Base-by-base conservation (phyloP, 2,797 vertebrate genomes). In the Rhodeus uyekii region DNA sequence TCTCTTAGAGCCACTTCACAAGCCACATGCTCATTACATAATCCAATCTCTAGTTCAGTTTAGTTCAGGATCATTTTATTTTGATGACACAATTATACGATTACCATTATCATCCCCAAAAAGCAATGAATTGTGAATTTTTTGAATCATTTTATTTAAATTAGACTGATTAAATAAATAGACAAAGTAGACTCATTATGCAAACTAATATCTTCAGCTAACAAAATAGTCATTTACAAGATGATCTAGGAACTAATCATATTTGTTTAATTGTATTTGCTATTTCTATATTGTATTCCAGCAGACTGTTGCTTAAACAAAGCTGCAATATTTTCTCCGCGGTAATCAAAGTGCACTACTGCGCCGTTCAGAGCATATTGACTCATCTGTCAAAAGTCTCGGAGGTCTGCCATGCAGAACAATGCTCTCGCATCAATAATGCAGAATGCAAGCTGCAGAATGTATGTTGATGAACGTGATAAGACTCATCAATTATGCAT, bases 361-460 rank as follows among this genome's bases (percentile, higher is more conserved):
- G 80, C 29, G 22, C 18, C 22, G 36, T 76, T 76, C 50, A 58
- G 61, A 60, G 36, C 39, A 60, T 82, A 76, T 76, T 82, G 81
- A 82, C 64, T 75, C 50, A 24, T 69, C 81, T 69, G 73, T 82
- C 64, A 82, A 67, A 76, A 58, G 81, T 61, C 81, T 76, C 48
- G 7, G 64, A 60, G 72, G 81, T 76, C 73, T 76, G 73, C 50
- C 73, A 68, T 60, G 81, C 81, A 82, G 50, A 82, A 65, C 73
- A 68, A 76, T 46, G 72, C 36, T 50, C 12, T 53, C 6, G 18
- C 73, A 82, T 82, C 73, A 82, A 82, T 69, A 82, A 82, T 82
- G 74, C 81, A 82, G 50, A 65, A 69, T 22, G 48, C 80, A 68
- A 65, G 71, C 80, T 53, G 27, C 61, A 67, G 46, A 53, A 82